These are phyloP conservation scores for Butorides virescens DNA, from an alignment of 2,113 vertebrate species.

Conservation along the genomic window DNA sequence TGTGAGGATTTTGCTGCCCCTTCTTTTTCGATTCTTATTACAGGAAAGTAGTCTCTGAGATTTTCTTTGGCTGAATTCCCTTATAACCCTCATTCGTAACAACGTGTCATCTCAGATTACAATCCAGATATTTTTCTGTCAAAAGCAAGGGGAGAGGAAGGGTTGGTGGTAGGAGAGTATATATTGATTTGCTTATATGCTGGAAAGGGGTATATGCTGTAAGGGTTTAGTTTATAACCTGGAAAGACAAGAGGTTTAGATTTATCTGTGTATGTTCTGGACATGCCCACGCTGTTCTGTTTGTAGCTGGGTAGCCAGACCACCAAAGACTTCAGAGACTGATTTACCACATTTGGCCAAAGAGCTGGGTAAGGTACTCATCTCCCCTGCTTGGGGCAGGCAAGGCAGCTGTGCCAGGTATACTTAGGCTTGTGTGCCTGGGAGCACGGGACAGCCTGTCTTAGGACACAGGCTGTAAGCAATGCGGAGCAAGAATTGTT, in stretches of 20 bases:
- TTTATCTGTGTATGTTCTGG: not conserved
- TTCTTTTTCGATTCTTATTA: not conserved
- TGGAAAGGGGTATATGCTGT: not conserved
- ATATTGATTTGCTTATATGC: not conserved
- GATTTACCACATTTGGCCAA: not conserved
- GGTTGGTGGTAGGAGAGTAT: not conserved
- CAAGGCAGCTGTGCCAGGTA: not conserved
- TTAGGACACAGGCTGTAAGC: not conserved
- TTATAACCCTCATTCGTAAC: not conserved
- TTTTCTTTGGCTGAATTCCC: not conserved
- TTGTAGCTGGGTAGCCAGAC: not conserved
- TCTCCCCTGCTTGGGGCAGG: not conserved
- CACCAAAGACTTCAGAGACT: not conserved
- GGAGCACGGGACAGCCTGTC: not conserved
- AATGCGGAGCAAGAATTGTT: not conserved
- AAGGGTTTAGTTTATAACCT: not conserved
- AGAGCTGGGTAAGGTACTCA: not conserved
- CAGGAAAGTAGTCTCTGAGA: not conserved
- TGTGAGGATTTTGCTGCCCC: not conserved
- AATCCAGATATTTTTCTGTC: not conserved
- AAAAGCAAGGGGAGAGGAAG: not conserved
- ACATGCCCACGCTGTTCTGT: not conserved
- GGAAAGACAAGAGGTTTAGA: not conserved
- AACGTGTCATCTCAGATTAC: not conserved
- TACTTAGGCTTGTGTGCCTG: rapidly evolving